Conservation (phyloP, 2,797 vertebrate species). For the Amphiprion clarkii region DNA sequence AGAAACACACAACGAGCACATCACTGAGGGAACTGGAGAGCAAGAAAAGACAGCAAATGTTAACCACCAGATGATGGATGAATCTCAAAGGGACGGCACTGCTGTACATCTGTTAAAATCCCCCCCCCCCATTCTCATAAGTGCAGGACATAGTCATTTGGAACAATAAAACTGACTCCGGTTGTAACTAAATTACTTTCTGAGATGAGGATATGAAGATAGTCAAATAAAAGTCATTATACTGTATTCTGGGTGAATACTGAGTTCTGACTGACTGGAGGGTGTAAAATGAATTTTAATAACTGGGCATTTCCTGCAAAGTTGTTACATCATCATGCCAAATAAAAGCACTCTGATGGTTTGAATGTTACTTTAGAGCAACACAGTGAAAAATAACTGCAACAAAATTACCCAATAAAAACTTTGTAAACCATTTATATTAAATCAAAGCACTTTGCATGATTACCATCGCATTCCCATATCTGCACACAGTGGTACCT, state of each 20-base stretch:
- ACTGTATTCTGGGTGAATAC: slow-evolving; percentile 34
- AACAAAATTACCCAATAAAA: slow-evolving; percentile 25
- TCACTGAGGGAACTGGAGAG: slow-evolving; percentile 27
- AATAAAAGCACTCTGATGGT: slow-evolving; percentile 40
- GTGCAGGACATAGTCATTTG: slow-evolving; percentile 52
- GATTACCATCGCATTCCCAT: background rate
- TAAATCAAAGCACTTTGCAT: background rate
- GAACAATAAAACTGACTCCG: slow-evolving; percentile 40
- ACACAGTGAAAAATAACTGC: slow-evolving; percentile 17
- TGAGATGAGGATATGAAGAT: slow-evolving; percentile 48
- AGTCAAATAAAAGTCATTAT: slow-evolving; percentile 54
- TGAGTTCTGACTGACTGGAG: slow-evolving; percentile 37
- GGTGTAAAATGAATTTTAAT: slow-evolving; percentile 52
- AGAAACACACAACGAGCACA: slow-evolving; percentile 18
- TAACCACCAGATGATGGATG: slow-evolving; percentile 59
- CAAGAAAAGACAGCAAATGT: slow-evolving; percentile 55
- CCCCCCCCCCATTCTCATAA: slow-evolving; percentile 26
- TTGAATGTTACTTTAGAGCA: slow-evolving; percentile 30
- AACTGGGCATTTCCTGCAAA: slow-evolving; percentile 46
- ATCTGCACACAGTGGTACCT: background rate
- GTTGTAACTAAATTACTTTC: slow-evolving; percentile 57
- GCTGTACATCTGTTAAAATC: slow-evolving; percentile 18
- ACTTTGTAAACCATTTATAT: slow-evolving; percentile 4
- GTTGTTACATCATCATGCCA: slow-evolving; percentile 35
- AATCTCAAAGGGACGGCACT: slow-evolving; percentile 45